These are phyloP conservation scores for Macrostomum cliftonense DNA, from an alignment of 2,888 invertebrate species.

Conservation along the genomic window DNA sequence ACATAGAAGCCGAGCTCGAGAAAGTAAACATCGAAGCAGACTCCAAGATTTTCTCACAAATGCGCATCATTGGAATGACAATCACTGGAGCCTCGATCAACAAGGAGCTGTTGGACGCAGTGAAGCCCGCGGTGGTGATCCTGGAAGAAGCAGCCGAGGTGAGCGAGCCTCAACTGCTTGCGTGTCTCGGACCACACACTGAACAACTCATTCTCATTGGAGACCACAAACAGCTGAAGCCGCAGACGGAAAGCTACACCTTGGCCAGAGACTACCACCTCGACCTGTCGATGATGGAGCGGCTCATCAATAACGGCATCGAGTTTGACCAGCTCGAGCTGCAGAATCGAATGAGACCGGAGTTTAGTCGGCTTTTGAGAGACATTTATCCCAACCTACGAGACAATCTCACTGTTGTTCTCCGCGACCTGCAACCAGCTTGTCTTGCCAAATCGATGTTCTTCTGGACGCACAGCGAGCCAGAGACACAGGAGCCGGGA, in stretches of 20 bases:
- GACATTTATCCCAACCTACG: constrained; percentile 13
- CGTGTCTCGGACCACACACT: constrained; percentile 10
- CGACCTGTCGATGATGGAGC: constrained; percentile 14
- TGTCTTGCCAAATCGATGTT: too few relatives aligned
- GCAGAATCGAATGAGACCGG: constrained; percentile 14
- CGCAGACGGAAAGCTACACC: constrained; percentile 9
- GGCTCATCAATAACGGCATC: constrained; percentile 12
- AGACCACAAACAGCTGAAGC: constrained; percentile 14
- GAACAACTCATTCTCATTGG: constrained; percentile 13
- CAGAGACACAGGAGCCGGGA: constrained; percentile 7
- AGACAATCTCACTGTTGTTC: constrained; percentile 8
- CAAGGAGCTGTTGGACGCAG: constrained; percentile 2
- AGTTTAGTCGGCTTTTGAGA: constrained; percentile 10
- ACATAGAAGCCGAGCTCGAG: too few relatives aligned
- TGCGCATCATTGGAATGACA: constrained; percentile 12
- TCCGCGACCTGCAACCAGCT: constrained; percentile 9
- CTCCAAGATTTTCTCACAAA: too few relatives aligned
- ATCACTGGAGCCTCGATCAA: constrained; percentile 13
- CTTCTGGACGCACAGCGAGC: constrained; percentile 5
- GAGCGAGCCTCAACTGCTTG: constrained; percentile 12
- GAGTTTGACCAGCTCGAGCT: constrained; percentile 5
- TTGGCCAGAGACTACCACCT: constrained; percentile 10
- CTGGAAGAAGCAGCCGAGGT: constrained; percentile 14
- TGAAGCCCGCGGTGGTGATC: constrained; percentile 10
- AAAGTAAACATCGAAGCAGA: too few relatives aligned